These are phyloP conservation scores for Isichthys henryi DNA, from an alignment of 2,113 vertebrate species.

Conservation along the genomic window DNA sequence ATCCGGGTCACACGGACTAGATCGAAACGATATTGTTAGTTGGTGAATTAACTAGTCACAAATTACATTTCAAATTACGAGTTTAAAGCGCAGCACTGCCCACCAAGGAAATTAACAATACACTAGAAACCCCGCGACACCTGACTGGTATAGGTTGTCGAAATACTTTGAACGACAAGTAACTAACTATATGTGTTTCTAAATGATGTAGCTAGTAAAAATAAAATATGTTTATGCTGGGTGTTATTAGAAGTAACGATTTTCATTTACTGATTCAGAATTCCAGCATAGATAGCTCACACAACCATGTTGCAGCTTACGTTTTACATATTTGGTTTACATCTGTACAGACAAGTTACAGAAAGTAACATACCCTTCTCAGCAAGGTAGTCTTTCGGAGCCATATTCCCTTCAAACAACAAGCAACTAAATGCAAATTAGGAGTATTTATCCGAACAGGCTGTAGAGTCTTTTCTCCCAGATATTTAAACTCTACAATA, in stretches of 20 bases:
- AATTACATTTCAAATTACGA: background rate
- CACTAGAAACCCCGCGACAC: background rate
- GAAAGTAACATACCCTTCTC: constrained; percentile 67
- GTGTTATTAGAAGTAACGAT: background rate
- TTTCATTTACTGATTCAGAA: background rate
- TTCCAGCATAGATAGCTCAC: background rate
- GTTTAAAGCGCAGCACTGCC: background rate
- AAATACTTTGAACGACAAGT: background rate
- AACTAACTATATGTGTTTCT: background rate
- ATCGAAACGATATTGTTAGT: background rate
- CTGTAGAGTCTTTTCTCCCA: background rate
- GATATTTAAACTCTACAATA: background rate
- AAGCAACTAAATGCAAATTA: background rate
- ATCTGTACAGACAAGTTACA: background rate
- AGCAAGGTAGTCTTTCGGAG: constrained; percentile 69
- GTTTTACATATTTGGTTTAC: background rate
- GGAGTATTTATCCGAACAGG: background rate
- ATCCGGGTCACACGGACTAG: constrained; percentile 22
- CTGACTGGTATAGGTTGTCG: background rate
- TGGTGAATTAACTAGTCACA: background rate
- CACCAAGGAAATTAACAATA: background rate
- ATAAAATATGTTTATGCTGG: background rate
- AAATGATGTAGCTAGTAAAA: background rate
- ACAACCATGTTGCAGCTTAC: background rate
- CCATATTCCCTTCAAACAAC: constrained; percentile 48